phyloP scores from a whole-genome alignment of 1,140 invertebrate species.

The Drosophila insularis region DNA sequence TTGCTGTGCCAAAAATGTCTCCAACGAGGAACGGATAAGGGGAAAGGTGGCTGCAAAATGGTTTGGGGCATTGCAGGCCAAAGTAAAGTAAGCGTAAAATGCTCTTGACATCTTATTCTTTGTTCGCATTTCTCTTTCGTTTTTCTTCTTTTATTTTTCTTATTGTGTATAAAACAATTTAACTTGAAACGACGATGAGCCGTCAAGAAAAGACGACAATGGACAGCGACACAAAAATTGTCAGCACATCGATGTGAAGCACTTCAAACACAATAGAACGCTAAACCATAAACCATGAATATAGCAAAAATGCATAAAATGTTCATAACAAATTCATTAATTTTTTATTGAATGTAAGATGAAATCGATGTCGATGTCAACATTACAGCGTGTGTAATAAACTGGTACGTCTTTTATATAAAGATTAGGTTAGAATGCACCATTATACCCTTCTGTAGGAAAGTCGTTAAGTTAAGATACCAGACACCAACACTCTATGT shows the following conservation, averaged over 20 bases:
- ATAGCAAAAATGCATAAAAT: not conserved
- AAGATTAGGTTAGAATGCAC: not conserved
- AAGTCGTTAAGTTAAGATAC: not conserved
- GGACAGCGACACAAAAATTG: conserved; percentile 6
- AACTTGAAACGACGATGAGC: not conserved
- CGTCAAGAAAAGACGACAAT: conserved; percentile 19
- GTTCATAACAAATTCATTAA: not conserved
- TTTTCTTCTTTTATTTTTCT: not conserved
- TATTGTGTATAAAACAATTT: conserved; percentile 3
- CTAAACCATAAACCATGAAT: not conserved
- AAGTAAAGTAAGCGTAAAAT: conserved; percentile 53
- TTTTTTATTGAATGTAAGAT: not conserved
- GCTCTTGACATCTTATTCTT: conserved; percentile 17
- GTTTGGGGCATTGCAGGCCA: conserved; percentile 12
- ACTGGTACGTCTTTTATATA: not conserved
- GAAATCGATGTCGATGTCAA: not conserved
- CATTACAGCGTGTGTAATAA: not conserved
- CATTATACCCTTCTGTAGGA: too few species aligned
- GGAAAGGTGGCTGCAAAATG: not conserved
- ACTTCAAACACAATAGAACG: conserved; percentile 35
- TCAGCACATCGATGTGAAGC: conserved; percentile 9
- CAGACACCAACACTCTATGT: not conserved
- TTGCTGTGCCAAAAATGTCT: conserved; percentile 15
- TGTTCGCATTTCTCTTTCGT: not conserved
- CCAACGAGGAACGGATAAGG: not conserved